Conservation (phyloP, 2,113 vertebrate genomes). For the Alligator sinensis region DNA sequence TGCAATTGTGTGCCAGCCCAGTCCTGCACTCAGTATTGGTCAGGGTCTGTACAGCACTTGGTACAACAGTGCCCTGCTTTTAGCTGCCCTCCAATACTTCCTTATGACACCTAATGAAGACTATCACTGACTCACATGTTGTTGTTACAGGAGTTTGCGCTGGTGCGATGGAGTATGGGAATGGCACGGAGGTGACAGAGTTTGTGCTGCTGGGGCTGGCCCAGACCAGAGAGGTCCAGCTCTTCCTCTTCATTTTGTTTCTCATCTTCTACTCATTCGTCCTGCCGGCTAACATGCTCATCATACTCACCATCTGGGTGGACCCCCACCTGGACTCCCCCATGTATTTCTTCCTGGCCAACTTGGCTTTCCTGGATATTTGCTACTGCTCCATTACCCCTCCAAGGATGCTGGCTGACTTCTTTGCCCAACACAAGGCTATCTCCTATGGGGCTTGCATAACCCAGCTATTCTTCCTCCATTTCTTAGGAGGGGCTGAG, state of each 20-base stretch:
- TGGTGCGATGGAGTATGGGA: constrained; percentile 13
- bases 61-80: too few species aligned
- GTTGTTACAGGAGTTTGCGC: background rate
- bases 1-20: too few species aligned
- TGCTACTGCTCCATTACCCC: constrained; percentile 57
- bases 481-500: constrained; percentile 47
- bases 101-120: too few species aligned
- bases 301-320: constrained; percentile 7
- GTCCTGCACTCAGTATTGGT: too few species aligned
- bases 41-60: too few species aligned
- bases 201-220: constrained; percentile 55
- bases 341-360: constrained; percentile 65
- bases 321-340: constrained; percentile 30
- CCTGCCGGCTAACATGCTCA: constrained; percentile 38
- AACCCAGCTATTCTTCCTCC: constrained; percentile 64
- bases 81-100: too few species aligned
- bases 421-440: constrained; percentile 26
- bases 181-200: constrained; percentile 13
- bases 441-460: constrained; percentile 59
- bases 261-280: constrained; percentile 40
- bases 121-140: background rate
- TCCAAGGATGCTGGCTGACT: constrained; percentile 62
- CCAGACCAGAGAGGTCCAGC: constrained; percentile 18
- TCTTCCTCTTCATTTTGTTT: constrained; percentile 43
- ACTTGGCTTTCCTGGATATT: constrained; percentile 57